phyloP scores from a whole-genome alignment of 2,113 vertebrate genomes.

The Lophura nycthemera region DNA sequence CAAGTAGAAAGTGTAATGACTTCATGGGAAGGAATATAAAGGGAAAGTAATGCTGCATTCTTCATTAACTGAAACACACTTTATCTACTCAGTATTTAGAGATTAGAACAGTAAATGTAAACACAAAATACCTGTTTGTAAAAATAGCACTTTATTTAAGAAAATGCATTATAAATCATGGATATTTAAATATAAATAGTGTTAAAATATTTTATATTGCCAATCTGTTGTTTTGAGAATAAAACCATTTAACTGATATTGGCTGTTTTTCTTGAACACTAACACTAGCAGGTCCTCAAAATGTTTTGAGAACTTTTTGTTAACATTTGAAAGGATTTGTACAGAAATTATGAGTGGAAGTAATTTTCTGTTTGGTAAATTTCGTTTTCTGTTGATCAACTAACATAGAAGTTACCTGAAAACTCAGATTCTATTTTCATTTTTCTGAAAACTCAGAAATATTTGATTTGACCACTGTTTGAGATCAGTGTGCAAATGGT shows the following conservation, averaged over 20 bases:
- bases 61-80: constrained; percentile 4
- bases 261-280: background rate
- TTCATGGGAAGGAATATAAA: background rate
- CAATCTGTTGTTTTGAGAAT: background rate
- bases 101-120: constrained; percentile 26
- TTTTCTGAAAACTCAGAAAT: background rate
- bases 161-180: constrained; percentile 18
- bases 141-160: constrained; percentile 61
- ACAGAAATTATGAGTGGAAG: background rate
- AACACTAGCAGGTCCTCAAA: background rate
- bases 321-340: background rate
- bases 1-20: background rate
- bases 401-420: background rate
- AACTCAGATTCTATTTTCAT: background rate
- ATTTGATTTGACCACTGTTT: background rate
- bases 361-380: background rate
- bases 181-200: constrained; percentile 48
- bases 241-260: background rate
- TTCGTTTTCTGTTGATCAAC: background rate
- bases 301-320: background rate
- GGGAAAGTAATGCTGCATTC: background rate
- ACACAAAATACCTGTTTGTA: constrained; percentile 24
- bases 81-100: constrained; percentile 20
- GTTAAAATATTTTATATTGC: constrained; percentile 50
- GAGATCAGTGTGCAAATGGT: background rate